These are phyloP conservation scores for Pardosa pseudoannulata DNA, from an alignment of 2,888 invertebrate species.

Conservation along the genomic window DNA sequence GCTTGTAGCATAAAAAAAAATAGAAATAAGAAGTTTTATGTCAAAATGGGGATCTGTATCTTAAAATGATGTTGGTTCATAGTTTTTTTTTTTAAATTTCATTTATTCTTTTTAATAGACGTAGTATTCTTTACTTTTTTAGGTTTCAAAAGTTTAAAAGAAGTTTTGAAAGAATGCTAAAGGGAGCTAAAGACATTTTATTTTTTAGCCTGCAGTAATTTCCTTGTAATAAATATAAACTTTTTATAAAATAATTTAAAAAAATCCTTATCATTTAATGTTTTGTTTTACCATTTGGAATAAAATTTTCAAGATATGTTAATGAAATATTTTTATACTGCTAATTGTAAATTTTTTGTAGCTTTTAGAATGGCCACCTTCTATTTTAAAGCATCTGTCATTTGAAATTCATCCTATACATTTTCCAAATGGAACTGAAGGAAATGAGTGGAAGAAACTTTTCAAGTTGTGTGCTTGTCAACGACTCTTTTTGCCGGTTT, in stretches of 20 bases:
- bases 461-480: constrained; percentile 97
- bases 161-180: too few relatives aligned
- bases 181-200: too few relatives aligned
- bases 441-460: constrained; percentile 89
- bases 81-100: too few relatives aligned
- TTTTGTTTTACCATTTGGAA: neutral
- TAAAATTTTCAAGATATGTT: neutral
- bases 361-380: constrained; percentile 85
- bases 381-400: constrained; percentile 83
- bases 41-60: too few relatives aligned
- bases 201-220: too few relatives aligned
- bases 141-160: too few relatives aligned
- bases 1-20: too few relatives aligned
- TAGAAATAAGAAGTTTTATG: too few relatives aligned
- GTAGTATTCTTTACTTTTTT: too few relatives aligned
- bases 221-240: too few relatives aligned
- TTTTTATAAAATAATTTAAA: neutral
- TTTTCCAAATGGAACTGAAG: constrained; percentile 85
- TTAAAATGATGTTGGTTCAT: too few relatives aligned
- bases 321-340: neutral
- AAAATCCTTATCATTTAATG: neutral
- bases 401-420: constrained; percentile 86
- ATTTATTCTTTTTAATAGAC: too few relatives aligned
- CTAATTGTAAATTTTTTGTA: constrained; percentile 75
- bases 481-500: constrained; percentile 93